Base-by-base conservation (phyloP, 2,888 invertebrate genomes). In the Stramonita haemastoma region DNA sequence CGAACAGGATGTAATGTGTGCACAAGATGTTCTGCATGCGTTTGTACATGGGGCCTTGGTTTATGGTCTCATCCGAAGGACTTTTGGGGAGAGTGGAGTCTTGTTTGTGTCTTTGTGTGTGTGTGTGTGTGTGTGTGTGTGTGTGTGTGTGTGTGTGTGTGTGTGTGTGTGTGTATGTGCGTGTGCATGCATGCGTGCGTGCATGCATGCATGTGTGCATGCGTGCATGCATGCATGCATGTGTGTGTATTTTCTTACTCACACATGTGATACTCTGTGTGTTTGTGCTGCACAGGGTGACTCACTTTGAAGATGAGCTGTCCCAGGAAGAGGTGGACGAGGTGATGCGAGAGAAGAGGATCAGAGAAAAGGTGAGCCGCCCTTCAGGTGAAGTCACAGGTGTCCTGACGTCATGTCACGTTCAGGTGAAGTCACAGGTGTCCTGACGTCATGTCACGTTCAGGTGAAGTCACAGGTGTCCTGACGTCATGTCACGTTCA, bases 241-340 rank as follows among this genome's bases (percentile, higher is more conserved):
- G 19, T 70, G 26, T 22, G 32, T 87, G 34, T 87, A 8, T 87
- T 17, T 17, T 87, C 13, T 77, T 57, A 17, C 79, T 0, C 6
- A 81, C 29, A 26, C 36, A 60, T 70, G 57, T 87, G 57, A 17
- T 5, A 56, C 11, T 11, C 32, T 60, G 66, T 36, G 13, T 73
- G 87, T 34, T 19, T 56, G 73, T 46, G 19, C 79, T 57, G 19
- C 56, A 26, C 91, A 95, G 95, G 90, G 95, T 94, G 90, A 92
- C 93, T 46, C 93, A 94, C 87, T 95, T 94, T 90, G 93, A 93
- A 56, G 95, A 95, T 90, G 91, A 94, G 70, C 91, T 95, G 36
- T 92, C 93, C 22, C 87, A 91, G 22, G 94, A 94, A 60, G 94
- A 94, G 86, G 92, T 93, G 87, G 93, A 94, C 73, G 94, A 95